A percentile compares a stretch with the other conserved stretches of the same genome.
Evolutionary conservation across 2,888 invertebrate species (phyloP).

Genomic region (Meiosimyza decipiens): DNA sequence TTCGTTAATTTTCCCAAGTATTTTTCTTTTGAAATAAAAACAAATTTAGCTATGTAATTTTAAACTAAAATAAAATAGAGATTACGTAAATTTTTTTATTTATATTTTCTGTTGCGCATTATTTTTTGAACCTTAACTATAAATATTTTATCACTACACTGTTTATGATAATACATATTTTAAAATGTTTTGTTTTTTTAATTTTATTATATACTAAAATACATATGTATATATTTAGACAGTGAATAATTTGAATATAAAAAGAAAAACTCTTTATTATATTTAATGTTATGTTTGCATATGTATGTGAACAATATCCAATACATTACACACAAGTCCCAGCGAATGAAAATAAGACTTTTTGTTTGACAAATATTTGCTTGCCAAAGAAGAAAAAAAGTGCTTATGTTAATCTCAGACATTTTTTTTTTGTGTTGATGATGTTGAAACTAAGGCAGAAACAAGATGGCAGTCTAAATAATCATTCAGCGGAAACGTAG

Average conservation of each 20-base stretch:
- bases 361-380: background rate
- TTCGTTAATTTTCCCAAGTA: conserved; percentile 20
- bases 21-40: conserved; percentile 19
- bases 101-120: conserved; percentile 27
- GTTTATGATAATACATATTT: background rate
- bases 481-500: too few species aligned
- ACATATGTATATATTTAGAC: too few species aligned
- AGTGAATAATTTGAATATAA: too few species aligned
- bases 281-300: too few species aligned
- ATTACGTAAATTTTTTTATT: background rate
- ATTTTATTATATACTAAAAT: too few species aligned
- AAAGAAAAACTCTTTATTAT: too few species aligned
- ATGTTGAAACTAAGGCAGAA: too few species aligned
- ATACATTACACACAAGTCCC: background rate
- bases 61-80: background rate
- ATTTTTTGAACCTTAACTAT: background rate
- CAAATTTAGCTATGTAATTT: conserved; percentile 10
- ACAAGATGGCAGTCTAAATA: too few species aligned
- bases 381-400: background rate
- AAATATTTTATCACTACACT: background rate
- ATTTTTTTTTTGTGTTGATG: too few species aligned
- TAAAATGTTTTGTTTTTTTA: background rate
- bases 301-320: too few species aligned
- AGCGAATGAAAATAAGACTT: background rate
- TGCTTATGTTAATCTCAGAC: too few species aligned